A percentile compares a stretch with the other conserved stretches of the same genome.
Evolutionary conservation across 2,113 vertebrate genomes (phyloP).

Genomic region (Ibidorhyncha struthersii): DNA sequence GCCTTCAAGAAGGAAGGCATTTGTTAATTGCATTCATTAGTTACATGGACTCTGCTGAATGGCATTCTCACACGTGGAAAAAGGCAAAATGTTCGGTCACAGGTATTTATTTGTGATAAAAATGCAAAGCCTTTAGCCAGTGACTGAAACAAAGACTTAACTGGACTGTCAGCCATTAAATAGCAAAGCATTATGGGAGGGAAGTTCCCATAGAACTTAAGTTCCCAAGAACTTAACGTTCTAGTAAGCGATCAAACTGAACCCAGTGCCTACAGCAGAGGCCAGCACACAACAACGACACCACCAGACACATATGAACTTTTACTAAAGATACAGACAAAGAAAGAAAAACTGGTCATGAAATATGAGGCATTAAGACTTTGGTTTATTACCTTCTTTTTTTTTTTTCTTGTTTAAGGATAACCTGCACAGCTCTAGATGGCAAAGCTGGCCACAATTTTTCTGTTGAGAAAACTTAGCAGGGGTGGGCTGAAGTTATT

Average conservation of each 20-base stretch:
- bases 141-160: background rate
- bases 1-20: background rate
- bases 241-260: background rate
- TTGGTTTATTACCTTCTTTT: background rate
- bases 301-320: rapidly evolving
- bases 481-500: background rate
- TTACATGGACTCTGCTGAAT: background rate
- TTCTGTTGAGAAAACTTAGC: background rate
- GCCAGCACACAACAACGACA: background rate
- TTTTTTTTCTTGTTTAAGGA: background rate
- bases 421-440: background rate
- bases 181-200: background rate
- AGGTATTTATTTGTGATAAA: background rate
- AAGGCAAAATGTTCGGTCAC: background rate
- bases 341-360: background rate
- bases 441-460: background rate
- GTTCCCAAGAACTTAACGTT: background rate
- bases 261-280: background rate
- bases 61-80: background rate
- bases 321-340: background rate
- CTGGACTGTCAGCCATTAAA: background rate
- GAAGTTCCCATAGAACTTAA: background rate
- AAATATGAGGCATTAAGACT: background rate
- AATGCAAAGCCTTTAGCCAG: background rate
- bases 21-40: background rate